Percentiles rank a stretch among this genome's conserved stretches.
These are phyloP conservation scores for Centroberyx gerrardi DNA, from an alignment of 2,797 vertebrate genomes.

Conservation along the genomic window DNA sequence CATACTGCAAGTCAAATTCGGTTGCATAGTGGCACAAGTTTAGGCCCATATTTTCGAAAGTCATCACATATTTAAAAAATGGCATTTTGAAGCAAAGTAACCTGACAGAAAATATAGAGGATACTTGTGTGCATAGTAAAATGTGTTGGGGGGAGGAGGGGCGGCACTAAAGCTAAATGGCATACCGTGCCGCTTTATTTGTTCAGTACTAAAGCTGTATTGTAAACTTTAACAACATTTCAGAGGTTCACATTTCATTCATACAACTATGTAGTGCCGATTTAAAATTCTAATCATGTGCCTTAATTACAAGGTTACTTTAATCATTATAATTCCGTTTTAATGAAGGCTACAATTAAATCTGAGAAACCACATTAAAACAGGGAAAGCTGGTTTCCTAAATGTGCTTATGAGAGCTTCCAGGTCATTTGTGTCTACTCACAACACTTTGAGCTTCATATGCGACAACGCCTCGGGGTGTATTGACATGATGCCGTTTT, in stretches of 20 bases:
- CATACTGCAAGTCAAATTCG: no score
- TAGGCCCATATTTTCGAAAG: no score
- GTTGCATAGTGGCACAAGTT: no score
- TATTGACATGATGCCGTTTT: slow-evolving; percentile 94
- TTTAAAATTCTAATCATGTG: slow-evolving; percentile 7
- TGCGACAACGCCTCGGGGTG: slow-evolving; percentile 92
- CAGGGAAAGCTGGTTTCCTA: not conserved
- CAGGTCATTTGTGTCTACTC: slow-evolving; percentile 80
- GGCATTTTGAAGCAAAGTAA: not conserved
- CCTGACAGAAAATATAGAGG: not conserved
- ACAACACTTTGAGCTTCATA: slow-evolving; percentile 91
- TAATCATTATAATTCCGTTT: slow-evolving; percentile 19
- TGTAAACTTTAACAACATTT: not conserved
- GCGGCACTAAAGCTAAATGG: no score
- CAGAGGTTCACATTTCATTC: not conserved
- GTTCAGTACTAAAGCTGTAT: no score
- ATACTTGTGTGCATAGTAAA: no score
- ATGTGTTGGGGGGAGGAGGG: no score
- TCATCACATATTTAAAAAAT: no score
- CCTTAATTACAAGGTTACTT: not conserved
- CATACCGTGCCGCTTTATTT: no score
- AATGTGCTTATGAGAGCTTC: slow-evolving; percentile 7
- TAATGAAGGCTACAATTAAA: slow-evolving; percentile 30
- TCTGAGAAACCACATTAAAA: not conserved
- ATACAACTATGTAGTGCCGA: not conserved